These are phyloP conservation scores for Euphydryas editha DNA, from an alignment of 2,888 invertebrate genomes.

Conservation along the genomic window DNA sequence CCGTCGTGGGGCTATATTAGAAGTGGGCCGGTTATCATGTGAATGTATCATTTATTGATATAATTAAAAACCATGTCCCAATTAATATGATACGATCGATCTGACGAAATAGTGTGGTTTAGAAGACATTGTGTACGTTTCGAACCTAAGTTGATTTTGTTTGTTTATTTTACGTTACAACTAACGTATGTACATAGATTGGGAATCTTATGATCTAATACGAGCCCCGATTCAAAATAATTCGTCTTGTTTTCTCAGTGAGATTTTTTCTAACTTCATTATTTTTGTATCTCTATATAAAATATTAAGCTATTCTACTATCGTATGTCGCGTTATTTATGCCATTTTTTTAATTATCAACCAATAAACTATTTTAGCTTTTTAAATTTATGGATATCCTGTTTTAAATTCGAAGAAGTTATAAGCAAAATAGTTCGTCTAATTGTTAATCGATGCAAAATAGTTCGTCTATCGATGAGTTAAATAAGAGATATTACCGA, in stretches of 20 bases:
- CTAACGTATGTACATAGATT: too few relatives aligned
- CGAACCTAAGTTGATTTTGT: slow-evolving; percentile 54
- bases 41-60: slow-evolving; percentile 40
- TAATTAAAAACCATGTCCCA: slow-evolving; percentile 70
- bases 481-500: too few relatives aligned
- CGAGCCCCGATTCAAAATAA: too few relatives aligned
- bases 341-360: background rate
- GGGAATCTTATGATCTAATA: too few relatives aligned
- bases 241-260: too few relatives aligned
- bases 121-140: slow-evolving; percentile 38
- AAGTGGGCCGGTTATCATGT: slow-evolving; percentile 35
- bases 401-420: too few relatives aligned
- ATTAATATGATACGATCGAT: slow-evolving; percentile 64
- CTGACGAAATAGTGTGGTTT: slow-evolving; percentile 66
- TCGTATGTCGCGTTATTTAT: background rate
- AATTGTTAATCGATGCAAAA: too few relatives aligned
- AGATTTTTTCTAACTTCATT: too few relatives aligned
- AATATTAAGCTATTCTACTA: background rate
- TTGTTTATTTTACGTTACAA: background rate
- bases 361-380: too few relatives aligned
- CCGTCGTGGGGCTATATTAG: slow-evolving; percentile 41
- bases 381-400: too few relatives aligned
- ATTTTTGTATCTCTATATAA: background rate
- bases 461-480: too few relatives aligned
- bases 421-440: too few relatives aligned